Base-by-base conservation (phyloP, 2,113 vertebrate genomes). In the Myotis yumanensis region DNA sequence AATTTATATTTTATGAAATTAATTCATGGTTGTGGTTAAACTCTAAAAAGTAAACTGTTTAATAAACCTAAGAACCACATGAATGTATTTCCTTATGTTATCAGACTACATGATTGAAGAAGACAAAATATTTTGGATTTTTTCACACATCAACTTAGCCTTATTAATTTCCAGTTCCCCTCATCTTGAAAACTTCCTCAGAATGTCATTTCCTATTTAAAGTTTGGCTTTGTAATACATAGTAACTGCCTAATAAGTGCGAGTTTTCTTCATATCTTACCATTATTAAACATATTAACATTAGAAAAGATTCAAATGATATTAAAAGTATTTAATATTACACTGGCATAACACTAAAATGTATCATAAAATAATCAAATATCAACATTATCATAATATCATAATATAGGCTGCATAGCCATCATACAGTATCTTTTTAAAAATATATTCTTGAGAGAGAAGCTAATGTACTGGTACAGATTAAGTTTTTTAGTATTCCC, bases 1-100 rank as follows among this genome's bases (percentile, higher is more conserved):
- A 92, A 90, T 81, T 68, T 82, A 69, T 62, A 18, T 32, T 73
- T 91, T 91, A 64, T 22, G 15, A 37, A 54, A 76, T 93, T 93
- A 87, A 90, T 76, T 62, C 22, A 89, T 25, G 14, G 35, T 51
- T 92, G 10, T 2, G 15, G 37, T 66, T 84, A 89, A 91, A 12
- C 28, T 91, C 20, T 85, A 25, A 85, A 59, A 59, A 66, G 23
- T 77, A 79, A 79, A 83, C 16, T 77, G 40, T 6, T 76, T 76
- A 73, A 62, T 8, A 23, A 8, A 92, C 51, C 28, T 83, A 84
- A 90, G 62, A 86, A 86, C 1, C 23, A 92, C 57, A 66, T 66
- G 11, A n/a, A 86, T 68, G 86, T 81, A 73, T n/a, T 57, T 92
- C 18, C 51, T 52, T 52, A 51, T 79, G 48, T 77, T 71, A 90